Percentiles rank a stretch among this genome's conserved stretches.
These are phyloP conservation scores for Mellilla xanthometata DNA, from an alignment of 2,888 invertebrate genomes.

Conservation along the genomic window DNA sequence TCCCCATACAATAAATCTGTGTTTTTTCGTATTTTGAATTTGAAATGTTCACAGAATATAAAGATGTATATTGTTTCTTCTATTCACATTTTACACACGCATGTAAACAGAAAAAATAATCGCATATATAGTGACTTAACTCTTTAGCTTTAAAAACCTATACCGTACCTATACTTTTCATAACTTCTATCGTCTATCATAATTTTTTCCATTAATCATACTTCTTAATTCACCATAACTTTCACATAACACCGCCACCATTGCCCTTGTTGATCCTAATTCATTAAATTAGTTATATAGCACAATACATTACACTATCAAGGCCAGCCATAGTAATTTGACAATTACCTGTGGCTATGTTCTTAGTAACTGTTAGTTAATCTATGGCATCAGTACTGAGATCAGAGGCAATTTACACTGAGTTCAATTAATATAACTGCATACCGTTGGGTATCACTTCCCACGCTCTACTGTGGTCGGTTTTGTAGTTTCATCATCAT, in stretches of 20 bases:
- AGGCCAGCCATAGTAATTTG: slow-evolving; percentile 25
- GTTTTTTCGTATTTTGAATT: no score
- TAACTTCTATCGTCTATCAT: no score
- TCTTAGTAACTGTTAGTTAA: slow-evolving; percentile 3
- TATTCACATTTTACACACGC: no score
- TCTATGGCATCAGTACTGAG: slow-evolving; percentile 27
- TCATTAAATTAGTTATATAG: slow-evolving; percentile 44
- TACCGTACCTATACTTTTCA: no score
- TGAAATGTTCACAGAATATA: no score
- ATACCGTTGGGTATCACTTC: slow-evolving; percentile 53
- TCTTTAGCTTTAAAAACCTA: no score
- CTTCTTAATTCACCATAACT: slow-evolving; percentile 28
- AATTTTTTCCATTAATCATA: slow-evolving; percentile 18
- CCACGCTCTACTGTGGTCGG: slow-evolving; percentile 49
- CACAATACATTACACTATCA: slow-evolving; percentile 43
- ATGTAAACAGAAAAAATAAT: no score
- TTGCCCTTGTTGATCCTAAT: slow-evolving; percentile 46
- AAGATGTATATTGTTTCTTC: no score
- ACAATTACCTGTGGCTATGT: slow-evolving; percentile 3
- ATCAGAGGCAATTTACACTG: slow-evolving; percentile 46
- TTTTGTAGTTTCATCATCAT: not conserved
- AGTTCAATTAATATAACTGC: slow-evolving; percentile 69
- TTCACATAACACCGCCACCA: slow-evolving; percentile 24
- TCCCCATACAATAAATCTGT: no score
- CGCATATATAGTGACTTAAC: no score